A percentile compares a stretch with the other conserved stretches of the same genome.
These are phyloP conservation scores for Danaus plexippus DNA, from an alignment of 1,140 invertebrate genomes.

Conservation along the genomic window DNA sequence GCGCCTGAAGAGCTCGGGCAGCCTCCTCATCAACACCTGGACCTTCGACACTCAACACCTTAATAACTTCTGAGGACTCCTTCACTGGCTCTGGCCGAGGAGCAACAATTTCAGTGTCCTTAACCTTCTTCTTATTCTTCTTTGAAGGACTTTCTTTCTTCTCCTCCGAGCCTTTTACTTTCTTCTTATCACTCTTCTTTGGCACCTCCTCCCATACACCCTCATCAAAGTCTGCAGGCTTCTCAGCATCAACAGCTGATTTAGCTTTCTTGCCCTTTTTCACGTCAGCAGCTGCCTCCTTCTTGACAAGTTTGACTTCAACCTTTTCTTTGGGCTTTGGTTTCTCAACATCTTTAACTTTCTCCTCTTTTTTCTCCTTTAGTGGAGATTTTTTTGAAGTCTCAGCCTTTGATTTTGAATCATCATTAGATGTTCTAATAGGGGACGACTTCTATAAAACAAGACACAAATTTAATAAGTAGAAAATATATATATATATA, in stretches of 20 bases:
- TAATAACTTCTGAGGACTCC: slow-evolving; percentile 43
- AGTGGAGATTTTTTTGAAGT: slow-evolving; percentile 59
- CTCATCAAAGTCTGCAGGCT: slow-evolving; percentile 81
- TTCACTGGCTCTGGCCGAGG: slow-evolving; percentile 36
- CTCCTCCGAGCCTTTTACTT: slow-evolving; percentile 76
- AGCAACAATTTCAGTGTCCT: slow-evolving; percentile 54
- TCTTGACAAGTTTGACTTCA: slow-evolving; percentile 64
- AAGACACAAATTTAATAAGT: slow-evolving; percentile 6
- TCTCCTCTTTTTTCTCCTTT: slow-evolving; percentile 66
- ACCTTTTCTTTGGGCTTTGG: slow-evolving; percentile 54
- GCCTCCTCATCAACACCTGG: slow-evolving; percentile 56
- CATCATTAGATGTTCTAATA: slow-evolving; percentile 65
- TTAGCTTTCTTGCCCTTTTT: slow-evolving; percentile 69
- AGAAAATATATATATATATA: slow-evolving; percentile 3
- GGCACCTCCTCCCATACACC: slow-evolving; percentile 82
- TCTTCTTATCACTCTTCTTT: slow-evolving; percentile 75
- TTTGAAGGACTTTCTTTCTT: slow-evolving; percentile 63
- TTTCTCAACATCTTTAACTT: slow-evolving; percentile 55
- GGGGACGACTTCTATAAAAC: slow-evolving; percentile 65
- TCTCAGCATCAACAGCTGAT: slow-evolving; percentile 71
- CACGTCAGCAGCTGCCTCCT: slow-evolving; percentile 54
- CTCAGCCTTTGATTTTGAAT: slow-evolving; percentile 61
- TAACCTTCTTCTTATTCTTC: slow-evolving; percentile 55
- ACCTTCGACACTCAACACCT: slow-evolving; percentile 53
- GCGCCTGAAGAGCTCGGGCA: slow-evolving; percentile 55